Conservation (phyloP, 2,888 invertebrate genomes). For the Malthinus flaveolus region DNA sequence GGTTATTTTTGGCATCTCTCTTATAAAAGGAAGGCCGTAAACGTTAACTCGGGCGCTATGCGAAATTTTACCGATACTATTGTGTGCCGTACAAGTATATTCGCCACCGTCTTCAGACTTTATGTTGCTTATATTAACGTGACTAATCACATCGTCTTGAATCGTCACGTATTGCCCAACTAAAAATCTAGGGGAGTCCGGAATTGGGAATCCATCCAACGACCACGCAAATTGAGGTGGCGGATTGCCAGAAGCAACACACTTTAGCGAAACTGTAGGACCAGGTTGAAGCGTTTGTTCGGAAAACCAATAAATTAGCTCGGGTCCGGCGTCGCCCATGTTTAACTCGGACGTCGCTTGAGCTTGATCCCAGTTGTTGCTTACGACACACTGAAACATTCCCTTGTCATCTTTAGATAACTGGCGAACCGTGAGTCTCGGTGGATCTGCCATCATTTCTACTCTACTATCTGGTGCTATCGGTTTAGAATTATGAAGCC, state of each 20-base stretch:
- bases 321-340: constrained; percentile 86
- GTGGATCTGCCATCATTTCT: constrained; percentile 50
- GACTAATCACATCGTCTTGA: constrained; percentile 90
- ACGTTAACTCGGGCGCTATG: constrained; percentile 88
- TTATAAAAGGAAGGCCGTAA: constrained; percentile 82
- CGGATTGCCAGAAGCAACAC: constrained; percentile 93
- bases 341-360: constrained; percentile 81
- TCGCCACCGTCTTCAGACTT: constrained; percentile 90
- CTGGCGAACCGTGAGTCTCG: constrained; percentile 60
- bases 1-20: constrained; percentile 86
- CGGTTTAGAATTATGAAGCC: constrained; percentile 75
- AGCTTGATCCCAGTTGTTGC: constrained; percentile 81
- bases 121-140: constrained; percentile 86
- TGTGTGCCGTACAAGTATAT: constrained; percentile 83
- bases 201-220: constrained; percentile 79
- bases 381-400: constrained; percentile 89
- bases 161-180: constrained; percentile 91
- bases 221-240: constrained; percentile 92
- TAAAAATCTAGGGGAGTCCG: constrained; percentile 70
- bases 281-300: constrained; percentile 92
- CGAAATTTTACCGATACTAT: constrained; percentile 77
- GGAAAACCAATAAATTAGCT: constrained; percentile 88
- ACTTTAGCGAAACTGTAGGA: constrained; percentile 87
- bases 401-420: constrained; percentile 83
- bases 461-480: constrained; percentile 52